These are phyloP conservation scores for Pitangus sulphuratus DNA, from an alignment of 2,797 vertebrate genomes.

Conservation along the genomic window DNA sequence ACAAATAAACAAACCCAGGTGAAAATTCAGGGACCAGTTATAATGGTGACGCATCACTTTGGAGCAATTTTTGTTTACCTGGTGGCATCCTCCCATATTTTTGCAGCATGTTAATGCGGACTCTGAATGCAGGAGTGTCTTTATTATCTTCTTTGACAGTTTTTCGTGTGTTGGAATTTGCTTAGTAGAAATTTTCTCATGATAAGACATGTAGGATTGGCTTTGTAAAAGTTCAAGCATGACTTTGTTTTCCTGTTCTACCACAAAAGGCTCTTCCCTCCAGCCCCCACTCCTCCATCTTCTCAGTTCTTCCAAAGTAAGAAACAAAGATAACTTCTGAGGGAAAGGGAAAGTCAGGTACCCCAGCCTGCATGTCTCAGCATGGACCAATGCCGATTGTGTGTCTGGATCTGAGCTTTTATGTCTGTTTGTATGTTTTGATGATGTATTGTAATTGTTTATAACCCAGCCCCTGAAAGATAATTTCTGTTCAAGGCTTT, in stretches of 20 bases:
- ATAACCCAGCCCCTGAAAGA: constrained; percentile 40
- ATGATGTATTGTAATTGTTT: constrained; percentile 47
- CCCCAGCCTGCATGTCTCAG: constrained; percentile 24
- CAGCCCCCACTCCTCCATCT: not conserved
- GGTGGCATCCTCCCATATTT: constrained; percentile 9
- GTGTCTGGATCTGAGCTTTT: constrained; percentile 57
- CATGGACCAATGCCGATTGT: constrained; percentile 36
- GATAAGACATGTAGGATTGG: constrained; percentile 40
- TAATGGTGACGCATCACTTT: constrained; percentile 28
- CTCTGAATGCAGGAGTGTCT: constrained; percentile 21
- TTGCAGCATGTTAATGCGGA: constrained; percentile 42
- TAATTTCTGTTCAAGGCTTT: constrained; percentile 20
- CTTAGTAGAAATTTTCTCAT: constrained; percentile 44
- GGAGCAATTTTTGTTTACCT: constrained; percentile 25
- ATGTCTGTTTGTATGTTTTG: constrained; percentile 43
- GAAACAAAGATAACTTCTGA: constrained; percentile 50
- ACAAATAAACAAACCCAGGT: not conserved
- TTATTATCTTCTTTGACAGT: constrained; percentile 27
- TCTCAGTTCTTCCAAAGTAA: constrained; percentile 22
- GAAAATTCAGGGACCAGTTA: not conserved
- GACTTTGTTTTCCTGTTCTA: constrained; percentile 56
- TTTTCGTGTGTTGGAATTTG: constrained; percentile 5
- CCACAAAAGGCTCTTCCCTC: constrained; percentile 22
- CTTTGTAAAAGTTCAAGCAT: constrained; percentile 34
- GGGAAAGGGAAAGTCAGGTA: constrained; percentile 1